Percentiles rank a stretch among this genome's conserved stretches.
These are phyloP conservation scores for Meta bourneti DNA, from an alignment of 2,888 invertebrate species.

Conservation along the genomic window DNA sequence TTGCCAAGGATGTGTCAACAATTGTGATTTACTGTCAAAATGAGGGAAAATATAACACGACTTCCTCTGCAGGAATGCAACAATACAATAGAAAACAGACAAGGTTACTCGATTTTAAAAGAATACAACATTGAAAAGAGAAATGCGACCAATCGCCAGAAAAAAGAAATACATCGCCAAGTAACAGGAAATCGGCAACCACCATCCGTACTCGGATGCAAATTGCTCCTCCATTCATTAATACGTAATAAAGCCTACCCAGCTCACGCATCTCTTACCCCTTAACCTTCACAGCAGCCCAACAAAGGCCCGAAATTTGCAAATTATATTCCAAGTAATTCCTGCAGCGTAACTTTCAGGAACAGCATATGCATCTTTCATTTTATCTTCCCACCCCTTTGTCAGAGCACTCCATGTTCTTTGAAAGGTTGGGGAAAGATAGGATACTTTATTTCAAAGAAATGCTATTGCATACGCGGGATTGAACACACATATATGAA, in stretches of 20 bases:
- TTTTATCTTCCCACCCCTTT: no score
- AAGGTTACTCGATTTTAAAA: background rate
- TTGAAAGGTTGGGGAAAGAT: no score
- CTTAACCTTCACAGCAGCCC: conserved; percentile 7
- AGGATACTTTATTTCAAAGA: no score
- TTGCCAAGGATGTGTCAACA: no score
- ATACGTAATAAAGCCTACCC: conserved; percentile 61
- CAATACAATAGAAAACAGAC: no score
- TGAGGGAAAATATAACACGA: no score
- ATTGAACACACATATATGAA: no score
- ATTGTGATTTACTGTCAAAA: no score
- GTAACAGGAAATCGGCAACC: conserved; percentile 33
- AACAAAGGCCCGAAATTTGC: conserved; percentile 48
- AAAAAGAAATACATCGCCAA: conserved; percentile 28
- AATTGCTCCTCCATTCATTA: conserved; percentile 61
- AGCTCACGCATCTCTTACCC: conserved; percentile 17
- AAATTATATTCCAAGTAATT: conserved; percentile 42
- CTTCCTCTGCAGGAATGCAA: no score
- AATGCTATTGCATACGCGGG: no score
- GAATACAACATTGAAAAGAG: background rate
- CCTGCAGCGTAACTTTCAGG: conserved; percentile 21
- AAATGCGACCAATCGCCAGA: background rate
- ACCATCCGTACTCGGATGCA: conserved; percentile 34
- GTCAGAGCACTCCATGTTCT: no score
- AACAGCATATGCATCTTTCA: no score